Evolutionary conservation across 2,113 vertebrate genomes (phyloP).

Genomic region (Tachuris rubrigastra): DNA sequence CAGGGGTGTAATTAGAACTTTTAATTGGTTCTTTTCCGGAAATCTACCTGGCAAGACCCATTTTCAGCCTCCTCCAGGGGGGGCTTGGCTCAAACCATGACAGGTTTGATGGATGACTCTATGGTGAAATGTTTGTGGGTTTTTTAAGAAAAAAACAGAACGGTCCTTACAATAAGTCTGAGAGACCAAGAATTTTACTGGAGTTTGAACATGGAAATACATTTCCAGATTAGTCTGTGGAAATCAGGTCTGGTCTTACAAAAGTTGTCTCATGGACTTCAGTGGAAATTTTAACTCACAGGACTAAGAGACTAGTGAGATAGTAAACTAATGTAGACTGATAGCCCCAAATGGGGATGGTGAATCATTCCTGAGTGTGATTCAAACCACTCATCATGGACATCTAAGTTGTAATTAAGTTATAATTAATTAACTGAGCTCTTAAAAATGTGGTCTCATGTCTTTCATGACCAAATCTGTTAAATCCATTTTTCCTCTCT

Average conservation of each 20-base stretch:
- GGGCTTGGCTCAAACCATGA: no score
- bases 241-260: neutral
- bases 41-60: no score
- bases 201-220: neutral
- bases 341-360: neutral
- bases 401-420: neutral
- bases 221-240: neutral
- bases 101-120: neutral
- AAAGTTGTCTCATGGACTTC: neutral
- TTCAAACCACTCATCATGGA: neutral
- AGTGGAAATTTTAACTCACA: neutral
- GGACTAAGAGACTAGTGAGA: neutral
- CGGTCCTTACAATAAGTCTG: neutral
- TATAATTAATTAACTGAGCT: neutral
- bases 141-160: neutral
- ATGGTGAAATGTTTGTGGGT: accelerated
- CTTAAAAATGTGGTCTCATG: neutral
- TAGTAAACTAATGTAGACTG: neutral
- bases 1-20: no score
- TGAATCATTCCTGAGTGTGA: neutral
- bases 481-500: neutral
- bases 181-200: neutral
- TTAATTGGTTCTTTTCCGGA: no score
- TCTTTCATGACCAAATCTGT: neutral
- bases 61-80: no score